Conservation (phyloP, 2,888 invertebrate species). For the Drosophila algonquin region DNA sequence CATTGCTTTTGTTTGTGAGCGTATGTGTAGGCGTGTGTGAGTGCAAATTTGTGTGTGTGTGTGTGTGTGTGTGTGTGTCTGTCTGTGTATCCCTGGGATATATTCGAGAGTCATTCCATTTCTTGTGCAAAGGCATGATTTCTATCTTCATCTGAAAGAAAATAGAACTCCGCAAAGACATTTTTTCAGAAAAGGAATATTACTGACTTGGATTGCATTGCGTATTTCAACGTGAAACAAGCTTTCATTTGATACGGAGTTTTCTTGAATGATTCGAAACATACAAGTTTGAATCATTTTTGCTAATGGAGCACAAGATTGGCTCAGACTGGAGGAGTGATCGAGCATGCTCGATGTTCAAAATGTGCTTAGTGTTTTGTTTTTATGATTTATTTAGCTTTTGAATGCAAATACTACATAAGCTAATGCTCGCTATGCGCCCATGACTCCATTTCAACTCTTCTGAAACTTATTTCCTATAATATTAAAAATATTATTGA, state of each 20-base stretch:
- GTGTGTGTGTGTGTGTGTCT: conserved; percentile 9
- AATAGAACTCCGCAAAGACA: too few species aligned
- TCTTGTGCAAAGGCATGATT: background rate
- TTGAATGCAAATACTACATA: too few species aligned
- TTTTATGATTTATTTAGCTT: too few species aligned
- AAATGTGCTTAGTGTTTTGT: too few species aligned
- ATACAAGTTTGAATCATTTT: too few species aligned
- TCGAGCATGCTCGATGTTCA: too few species aligned
- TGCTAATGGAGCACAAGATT: too few species aligned
- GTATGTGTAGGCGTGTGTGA: background rate
- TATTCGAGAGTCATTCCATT: background rate
- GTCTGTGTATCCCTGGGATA: background rate
- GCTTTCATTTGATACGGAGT: too few species aligned
- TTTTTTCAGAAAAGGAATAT: too few species aligned
- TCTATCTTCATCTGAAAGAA: background rate
- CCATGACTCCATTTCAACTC: background rate
- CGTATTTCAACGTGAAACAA: background rate
- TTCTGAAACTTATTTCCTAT: background rate
- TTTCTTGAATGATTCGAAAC: too few species aligned
- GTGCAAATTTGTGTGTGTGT: background rate
- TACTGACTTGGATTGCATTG: background rate
- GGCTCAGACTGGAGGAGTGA: too few species aligned
- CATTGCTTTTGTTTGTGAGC: conserved; percentile 23
- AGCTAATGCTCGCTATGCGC: too few species aligned
- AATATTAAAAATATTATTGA: background rate